Conservation (phyloP, 1,140 invertebrate genomes). For the Drosophila varians region DNA sequence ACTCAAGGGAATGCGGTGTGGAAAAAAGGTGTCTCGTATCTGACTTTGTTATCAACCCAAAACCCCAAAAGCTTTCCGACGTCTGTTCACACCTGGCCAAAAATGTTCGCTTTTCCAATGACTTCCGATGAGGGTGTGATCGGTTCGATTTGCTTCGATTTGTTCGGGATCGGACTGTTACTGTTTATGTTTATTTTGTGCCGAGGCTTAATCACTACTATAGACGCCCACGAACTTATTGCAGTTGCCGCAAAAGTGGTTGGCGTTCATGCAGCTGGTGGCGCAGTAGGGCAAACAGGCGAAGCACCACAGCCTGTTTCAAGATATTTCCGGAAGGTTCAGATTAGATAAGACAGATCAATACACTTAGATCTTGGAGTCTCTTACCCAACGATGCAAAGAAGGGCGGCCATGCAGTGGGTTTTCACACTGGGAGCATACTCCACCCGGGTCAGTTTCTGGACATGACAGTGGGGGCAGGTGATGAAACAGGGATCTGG, state of each 20-base stretch:
- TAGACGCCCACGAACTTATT: conserved; percentile 87
- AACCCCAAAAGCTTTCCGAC: conserved; percentile 54
- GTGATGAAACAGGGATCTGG: conserved; percentile 83
- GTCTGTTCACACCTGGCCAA: conserved; percentile 38
- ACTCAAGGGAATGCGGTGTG: conserved; percentile 34
- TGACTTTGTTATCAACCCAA: conserved; percentile 59
- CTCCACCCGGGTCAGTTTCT: conserved; percentile 84
- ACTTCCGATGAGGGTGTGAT: conserved; percentile 11
- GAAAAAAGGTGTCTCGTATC: conserved; percentile 29
- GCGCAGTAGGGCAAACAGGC: conserved; percentile 88
- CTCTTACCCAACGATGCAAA: conserved; percentile 86
- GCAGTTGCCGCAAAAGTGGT: conserved; percentile 89
- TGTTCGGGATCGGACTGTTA: conserved; percentile 21
- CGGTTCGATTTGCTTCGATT: conserved; percentile 22
- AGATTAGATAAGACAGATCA: conserved; percentile 34
- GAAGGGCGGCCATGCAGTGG: conserved; percentile 86
- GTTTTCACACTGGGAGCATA: conserved; percentile 85
- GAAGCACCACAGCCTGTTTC: conserved; percentile 85
- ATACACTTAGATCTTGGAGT: neutral
- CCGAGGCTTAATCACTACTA: conserved; percentile 40
- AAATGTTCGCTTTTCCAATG: conserved; percentile 46
- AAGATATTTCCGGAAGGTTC: conserved; percentile 1
- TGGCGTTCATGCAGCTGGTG: conserved; percentile 86
- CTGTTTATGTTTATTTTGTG: conserved; percentile 21
- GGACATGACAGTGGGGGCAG: conserved; percentile 85